Percentiles rank a stretch among this genome's conserved stretches.
phyloP scores from a whole-genome alignment of 2,797 vertebrate genomes.

The Oryzias sinensis region DNA sequence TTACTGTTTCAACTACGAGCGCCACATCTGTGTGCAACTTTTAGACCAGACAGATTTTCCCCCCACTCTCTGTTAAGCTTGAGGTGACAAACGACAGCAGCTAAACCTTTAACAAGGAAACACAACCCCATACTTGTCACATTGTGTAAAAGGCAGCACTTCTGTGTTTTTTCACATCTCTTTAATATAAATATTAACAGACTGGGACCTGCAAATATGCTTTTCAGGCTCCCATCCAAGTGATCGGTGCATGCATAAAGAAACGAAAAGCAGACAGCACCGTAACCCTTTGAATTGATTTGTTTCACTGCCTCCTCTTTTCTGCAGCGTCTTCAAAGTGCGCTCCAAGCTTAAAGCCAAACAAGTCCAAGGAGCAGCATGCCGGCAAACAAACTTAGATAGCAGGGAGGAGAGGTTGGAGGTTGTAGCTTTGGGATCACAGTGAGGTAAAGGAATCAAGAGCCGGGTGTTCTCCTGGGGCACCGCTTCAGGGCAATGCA shows the following conservation, averaged over 20 bases:
- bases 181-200: not conserved
- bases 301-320: constrained; percentile 22
- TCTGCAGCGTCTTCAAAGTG: constrained; percentile 41
- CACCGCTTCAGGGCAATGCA: constrained; percentile 43
- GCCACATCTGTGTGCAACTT: too few species aligned
- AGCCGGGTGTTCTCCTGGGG: constrained; percentile 54
- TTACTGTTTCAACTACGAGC: too few species aligned
- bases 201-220: not conserved
- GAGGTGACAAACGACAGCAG: too few species aligned
- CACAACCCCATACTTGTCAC: too few species aligned
- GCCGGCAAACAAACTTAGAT: constrained; percentile 41
- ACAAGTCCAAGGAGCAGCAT: constrained; percentile 51
- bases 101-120: too few species aligned
- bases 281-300: constrained; percentile 38
- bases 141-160: too few species aligned
- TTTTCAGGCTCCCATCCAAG: constrained; percentile 1
- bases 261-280: constrained; percentile 26
- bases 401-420: constrained; percentile 9
- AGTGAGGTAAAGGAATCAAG: constrained; percentile 16
- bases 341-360: constrained; percentile 38
- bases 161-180: not conserved
- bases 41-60: too few species aligned
- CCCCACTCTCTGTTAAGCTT: too few species aligned
- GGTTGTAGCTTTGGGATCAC: constrained; percentile 26
- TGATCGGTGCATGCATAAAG: constrained; percentile 6